phyloP scores from a whole-genome alignment of 1,140 invertebrate species.

The Camponotus pennsylvanicus region DNA sequence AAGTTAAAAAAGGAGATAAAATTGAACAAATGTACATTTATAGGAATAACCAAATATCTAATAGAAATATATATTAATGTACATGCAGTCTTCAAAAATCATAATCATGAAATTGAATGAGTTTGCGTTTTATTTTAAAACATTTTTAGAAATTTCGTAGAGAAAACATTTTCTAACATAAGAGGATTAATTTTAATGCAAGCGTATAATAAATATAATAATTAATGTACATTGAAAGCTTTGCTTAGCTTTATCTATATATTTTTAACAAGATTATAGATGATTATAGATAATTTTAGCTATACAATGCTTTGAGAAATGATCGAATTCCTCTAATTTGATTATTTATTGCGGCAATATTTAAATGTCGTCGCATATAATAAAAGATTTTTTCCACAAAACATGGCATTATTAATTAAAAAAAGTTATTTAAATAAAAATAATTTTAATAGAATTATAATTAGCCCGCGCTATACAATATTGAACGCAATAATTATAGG shows the following conservation, averaged over 20 bases:
- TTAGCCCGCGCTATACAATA: slow-evolving; percentile 49
- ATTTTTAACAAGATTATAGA: slow-evolving; percentile 5
- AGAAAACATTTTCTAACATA: neutral
- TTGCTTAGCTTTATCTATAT: slow-evolving; percentile 4
- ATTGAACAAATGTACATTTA: neutral
- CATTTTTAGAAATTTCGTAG: neutral
- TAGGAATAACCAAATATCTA: neutral
- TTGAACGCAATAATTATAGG: slow-evolving; percentile 68
- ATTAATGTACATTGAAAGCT: neutral
- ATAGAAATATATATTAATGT: neutral
- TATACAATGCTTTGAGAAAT: neutral
- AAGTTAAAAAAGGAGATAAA: neutral
- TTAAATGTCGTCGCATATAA: slow-evolving; percentile 34
- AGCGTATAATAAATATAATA: neutral
- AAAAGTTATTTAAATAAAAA: slow-evolving; percentile 32
- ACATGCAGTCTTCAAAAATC: neutral
- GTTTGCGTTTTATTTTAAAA: neutral
- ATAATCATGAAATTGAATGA: neutral
- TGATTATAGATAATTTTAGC: neutral
- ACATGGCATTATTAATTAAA: slow-evolving; percentile 43
- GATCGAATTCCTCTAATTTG: neutral
- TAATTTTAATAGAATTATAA: slow-evolving; percentile 64
- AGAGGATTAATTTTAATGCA: neutral
- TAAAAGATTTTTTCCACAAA: slow-evolving; percentile 33
- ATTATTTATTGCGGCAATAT: neutral